phyloP scores from a whole-genome alignment of 2,113 vertebrate species.

The Mionectes macconnelli region DNA sequence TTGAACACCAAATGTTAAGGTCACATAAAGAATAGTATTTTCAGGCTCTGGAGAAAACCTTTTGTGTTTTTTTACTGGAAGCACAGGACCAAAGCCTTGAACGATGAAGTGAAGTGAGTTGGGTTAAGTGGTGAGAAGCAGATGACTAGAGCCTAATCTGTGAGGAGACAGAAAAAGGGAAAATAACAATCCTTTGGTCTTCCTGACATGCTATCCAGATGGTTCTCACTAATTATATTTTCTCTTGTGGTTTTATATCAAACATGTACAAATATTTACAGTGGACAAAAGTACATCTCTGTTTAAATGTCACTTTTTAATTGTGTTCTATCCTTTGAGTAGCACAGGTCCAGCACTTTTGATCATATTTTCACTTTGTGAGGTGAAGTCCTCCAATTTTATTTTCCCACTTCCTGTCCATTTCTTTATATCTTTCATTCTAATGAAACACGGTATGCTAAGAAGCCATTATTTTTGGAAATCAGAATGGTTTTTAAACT shows the following conservation, averaged over 20 bases:
- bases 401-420: background rate
- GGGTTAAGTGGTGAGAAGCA: background rate
- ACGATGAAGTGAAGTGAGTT: background rate
- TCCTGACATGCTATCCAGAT: background rate
- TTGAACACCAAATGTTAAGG: background rate
- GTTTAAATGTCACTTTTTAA: background rate
- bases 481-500: background rate
- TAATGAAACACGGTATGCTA: background rate
- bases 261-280: conserved; percentile 27
- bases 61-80: background rate
- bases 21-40: background rate
- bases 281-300: background rate
- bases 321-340: background rate
- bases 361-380: background rate
- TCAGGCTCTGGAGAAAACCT: background rate
- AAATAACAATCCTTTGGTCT: background rate
- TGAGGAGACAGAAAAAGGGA: background rate
- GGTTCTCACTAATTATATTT: background rate
- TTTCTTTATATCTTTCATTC: background rate
- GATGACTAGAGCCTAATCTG: background rate
- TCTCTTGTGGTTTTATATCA: background rate
- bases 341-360: background rate
- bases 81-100: background rate
- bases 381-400: background rate
- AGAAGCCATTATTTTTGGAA: background rate